Percentiles rank a stretch among this genome's conserved stretches.
Evolutionary conservation across 1,140 invertebrate genomes (phyloP).

Genomic region (Drosophila ironensis): DNA sequence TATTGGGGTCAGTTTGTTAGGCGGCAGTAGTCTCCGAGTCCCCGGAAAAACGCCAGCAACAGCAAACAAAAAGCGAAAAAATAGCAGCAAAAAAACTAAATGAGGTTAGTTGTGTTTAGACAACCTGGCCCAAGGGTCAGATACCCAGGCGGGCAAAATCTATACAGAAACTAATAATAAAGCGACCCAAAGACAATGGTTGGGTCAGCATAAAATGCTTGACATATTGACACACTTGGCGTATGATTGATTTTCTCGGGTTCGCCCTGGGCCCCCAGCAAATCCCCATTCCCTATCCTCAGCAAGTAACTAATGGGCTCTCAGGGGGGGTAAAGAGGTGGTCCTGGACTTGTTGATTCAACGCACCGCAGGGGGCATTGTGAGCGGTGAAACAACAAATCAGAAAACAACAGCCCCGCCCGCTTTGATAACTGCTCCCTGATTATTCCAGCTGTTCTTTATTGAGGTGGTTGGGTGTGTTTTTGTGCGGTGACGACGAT

Average conservation of each 20-base stretch:
- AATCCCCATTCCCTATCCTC: not conserved
- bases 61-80: conserved; percentile 17
- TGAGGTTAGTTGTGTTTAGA: conserved; percentile 76
- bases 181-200: conserved; percentile 33
- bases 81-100: conserved; percentile 29
- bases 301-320: conserved; percentile 31
- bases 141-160: conserved; percentile 15
- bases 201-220: conserved; percentile 62
- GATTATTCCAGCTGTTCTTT: conserved; percentile 33
- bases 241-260: conserved; percentile 62
- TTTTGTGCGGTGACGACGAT: not conserved
- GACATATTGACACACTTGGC: conserved; percentile 75
- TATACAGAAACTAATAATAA: conserved; percentile 40
- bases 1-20: conserved; percentile 72
- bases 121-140: conserved; percentile 48
- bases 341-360: conserved; percentile 61
- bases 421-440: conserved; percentile 42
- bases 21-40: not conserved
- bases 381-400: conserved; percentile 31
- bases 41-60: conserved; percentile 11
- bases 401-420: conserved; percentile 39
- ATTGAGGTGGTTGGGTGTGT: conserved; percentile 12
- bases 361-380: conserved; percentile 12
- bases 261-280: not conserved
- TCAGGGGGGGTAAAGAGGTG: not conserved